Conservation (phyloP, 2,888 invertebrate species). For the Agrotis segetum region DNA sequence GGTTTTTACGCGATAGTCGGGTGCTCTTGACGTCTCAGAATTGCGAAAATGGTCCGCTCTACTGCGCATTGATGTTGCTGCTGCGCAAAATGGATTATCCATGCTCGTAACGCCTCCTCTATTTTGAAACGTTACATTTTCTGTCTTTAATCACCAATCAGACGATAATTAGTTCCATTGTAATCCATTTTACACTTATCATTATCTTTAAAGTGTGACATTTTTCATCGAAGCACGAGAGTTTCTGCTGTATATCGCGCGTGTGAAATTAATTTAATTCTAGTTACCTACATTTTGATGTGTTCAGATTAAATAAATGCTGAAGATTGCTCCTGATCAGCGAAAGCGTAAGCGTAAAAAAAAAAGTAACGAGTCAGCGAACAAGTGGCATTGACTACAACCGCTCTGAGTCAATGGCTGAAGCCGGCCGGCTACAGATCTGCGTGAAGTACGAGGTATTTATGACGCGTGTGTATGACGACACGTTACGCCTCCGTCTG, state of each 20-base stretch:
- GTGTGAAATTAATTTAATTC: not conserved
- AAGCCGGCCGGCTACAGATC: slow-evolving; percentile 55
- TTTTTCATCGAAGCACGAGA: slow-evolving; percentile 38
- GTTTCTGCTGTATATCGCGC: slow-evolving; percentile 10
- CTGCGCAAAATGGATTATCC: slow-evolving; percentile 78
- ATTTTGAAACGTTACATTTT: slow-evolving; percentile 68
- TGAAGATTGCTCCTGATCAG: slow-evolving; percentile 30
- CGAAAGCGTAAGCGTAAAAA: slow-evolving; percentile 39
- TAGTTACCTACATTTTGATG: slow-evolving; percentile 6
- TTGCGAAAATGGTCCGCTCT: slow-evolving; percentile 84
- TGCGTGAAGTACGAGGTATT: slow-evolving; percentile 59
- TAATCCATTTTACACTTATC: slow-evolving; percentile 52
- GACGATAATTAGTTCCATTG: slow-evolving; percentile 32
- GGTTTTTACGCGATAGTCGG: slow-evolving; percentile 52
- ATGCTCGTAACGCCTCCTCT: slow-evolving; percentile 73
- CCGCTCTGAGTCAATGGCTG: slow-evolving; percentile 65
- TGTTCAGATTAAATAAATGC: slow-evolving; percentile 10
- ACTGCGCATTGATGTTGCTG: slow-evolving; percentile 82
- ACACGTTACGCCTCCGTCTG: slow-evolving; percentile 52
- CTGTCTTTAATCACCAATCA: slow-evolving; percentile 41
- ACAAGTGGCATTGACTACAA: slow-evolving; percentile 65
- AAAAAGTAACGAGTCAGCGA: slow-evolving; percentile 41
- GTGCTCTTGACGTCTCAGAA: slow-evolving; percentile 70
- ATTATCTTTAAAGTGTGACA: slow-evolving; percentile 30
- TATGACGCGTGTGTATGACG: slow-evolving; percentile 67